A percentile compares a stretch with the other conserved stretches of the same genome.
These are phyloP conservation scores for Nysson spinosus DNA, from an alignment of 2,888 invertebrate species.

Conservation along the genomic window DNA sequence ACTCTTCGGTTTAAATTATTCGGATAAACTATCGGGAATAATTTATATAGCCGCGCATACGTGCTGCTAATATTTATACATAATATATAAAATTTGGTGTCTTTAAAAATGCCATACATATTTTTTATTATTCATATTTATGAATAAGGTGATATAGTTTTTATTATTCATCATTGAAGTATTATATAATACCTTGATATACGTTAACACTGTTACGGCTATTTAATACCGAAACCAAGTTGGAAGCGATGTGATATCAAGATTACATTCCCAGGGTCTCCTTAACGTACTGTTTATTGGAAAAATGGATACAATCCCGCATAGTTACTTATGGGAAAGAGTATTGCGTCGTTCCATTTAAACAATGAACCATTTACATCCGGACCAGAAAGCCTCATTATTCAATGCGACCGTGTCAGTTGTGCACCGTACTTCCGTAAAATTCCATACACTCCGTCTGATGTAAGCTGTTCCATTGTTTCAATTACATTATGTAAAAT, in stretches of 20 bases:
- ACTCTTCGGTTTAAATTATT: no score
- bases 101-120: no score
- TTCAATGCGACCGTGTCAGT: conserved; percentile 52
- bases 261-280: conserved; percentile 17
- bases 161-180: no score
- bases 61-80: no score
- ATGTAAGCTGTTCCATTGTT: conserved; percentile 43
- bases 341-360: conserved; percentile 35
- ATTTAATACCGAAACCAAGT: not conserved
- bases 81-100: no score
- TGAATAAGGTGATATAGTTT: no score
- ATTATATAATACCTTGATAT: no score
- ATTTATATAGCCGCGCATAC: no score
- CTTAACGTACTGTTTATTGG: conserved; percentile 2
- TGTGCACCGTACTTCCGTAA: conserved; percentile 42
- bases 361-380: conserved; percentile 43
- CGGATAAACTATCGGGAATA: no score
- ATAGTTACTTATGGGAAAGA: conserved; percentile 35
- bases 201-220: not conserved
- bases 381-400: conserved; percentile 39
- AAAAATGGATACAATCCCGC: conserved; percentile 16
- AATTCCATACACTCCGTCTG: conserved; percentile 26
- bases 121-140: no score
- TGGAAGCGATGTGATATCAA: not conserved
- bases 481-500: conserved; percentile 28